Percentiles rank a stretch among this genome's conserved stretches.
These are phyloP conservation scores for Euwallacea fornicatus DNA, from an alignment of 1,140 invertebrate species.

Conservation along the genomic window DNA sequence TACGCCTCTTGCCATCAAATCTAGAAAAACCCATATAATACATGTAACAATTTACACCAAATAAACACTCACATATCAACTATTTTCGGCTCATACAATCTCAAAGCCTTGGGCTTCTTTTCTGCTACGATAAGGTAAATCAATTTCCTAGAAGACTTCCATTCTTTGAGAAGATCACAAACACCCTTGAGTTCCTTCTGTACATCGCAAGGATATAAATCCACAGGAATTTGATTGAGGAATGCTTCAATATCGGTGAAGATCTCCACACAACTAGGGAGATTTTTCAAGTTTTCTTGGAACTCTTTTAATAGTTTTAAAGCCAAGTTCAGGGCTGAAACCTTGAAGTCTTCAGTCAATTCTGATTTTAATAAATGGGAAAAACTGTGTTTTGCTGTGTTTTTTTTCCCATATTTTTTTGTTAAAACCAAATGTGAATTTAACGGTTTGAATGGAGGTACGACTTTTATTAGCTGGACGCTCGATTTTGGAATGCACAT, in stretches of 20 bases:
- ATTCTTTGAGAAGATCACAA: conserved; percentile 55
- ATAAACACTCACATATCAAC: conserved; percentile 70
- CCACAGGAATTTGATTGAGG: conserved; percentile 57
- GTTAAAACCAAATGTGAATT: conserved; percentile 61
- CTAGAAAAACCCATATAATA: conserved; percentile 53
- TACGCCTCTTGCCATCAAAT: conserved; percentile 69
- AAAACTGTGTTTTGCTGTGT: conserved; percentile 52
- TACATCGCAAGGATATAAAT: conserved; percentile 65
- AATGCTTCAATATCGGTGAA: conserved; percentile 57
- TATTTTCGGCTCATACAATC: conserved; percentile 82
- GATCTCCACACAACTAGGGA: conserved; percentile 52
- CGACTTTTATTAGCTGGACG: conserved; percentile 60
- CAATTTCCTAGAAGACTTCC: conserved; percentile 59
- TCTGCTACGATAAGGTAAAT: conserved; percentile 61
- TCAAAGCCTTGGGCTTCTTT: conserved; percentile 77
- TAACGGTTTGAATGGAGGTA: conserved; percentile 67
- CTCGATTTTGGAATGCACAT: conserved; percentile 62
- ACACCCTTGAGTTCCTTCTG: conserved; percentile 56
- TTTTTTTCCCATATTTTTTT: conserved; percentile 53
- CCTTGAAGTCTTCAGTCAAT: conserved; percentile 64
- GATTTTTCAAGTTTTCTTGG: conserved; percentile 48
- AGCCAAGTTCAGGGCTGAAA: conserved; percentile 58
- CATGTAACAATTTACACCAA: background rate
- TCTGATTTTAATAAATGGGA: conserved; percentile 60
- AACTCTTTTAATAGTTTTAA: conserved; percentile 61